Conservation (phyloP, 2,797 vertebrate genomes). For the Gephyroberyx darwinii region DNA sequence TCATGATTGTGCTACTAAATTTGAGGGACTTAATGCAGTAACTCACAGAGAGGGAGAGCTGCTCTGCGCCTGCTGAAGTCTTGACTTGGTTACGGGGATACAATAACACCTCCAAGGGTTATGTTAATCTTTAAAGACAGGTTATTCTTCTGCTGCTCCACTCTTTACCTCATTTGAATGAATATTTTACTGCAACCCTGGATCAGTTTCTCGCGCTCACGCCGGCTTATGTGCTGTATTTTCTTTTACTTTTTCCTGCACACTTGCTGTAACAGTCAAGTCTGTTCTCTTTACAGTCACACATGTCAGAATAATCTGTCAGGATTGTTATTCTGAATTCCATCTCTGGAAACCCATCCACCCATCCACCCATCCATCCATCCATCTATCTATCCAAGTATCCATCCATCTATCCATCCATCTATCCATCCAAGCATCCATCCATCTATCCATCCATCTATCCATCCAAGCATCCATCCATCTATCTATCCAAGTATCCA, state of each 20-base stretch:
- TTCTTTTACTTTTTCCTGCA: conserved; percentile 35
- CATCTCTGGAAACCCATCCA: not conserved
- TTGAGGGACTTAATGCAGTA: conserved; percentile 81
- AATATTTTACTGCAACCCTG: conserved; percentile 79
- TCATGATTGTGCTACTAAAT: conserved; percentile 83
- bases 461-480: no score
- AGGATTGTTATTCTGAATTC: not conserved
- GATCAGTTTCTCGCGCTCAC: conserved; percentile 65
- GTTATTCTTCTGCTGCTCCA: conserved; percentile 77
- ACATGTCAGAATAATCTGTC: conserved; percentile 46
- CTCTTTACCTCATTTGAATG: conserved; percentile 76
- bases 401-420: no score
- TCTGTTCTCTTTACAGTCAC: conserved; percentile 22
- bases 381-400: no score
- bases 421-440: no score
- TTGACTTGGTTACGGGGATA: conserved; percentile 76
- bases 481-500: no score
- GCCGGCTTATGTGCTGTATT: conserved; percentile 57
- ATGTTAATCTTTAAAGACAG: conserved; percentile 79
- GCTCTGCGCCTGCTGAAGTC: conserved; percentile 75
- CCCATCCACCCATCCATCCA: no score
- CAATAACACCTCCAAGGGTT: conserved; percentile 78
- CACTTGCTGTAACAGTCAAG: conserved; percentile 6
- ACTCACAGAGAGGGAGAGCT: conserved; percentile 73
- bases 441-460: no score